These are phyloP conservation scores for Gryon sp. DNA, from an alignment of 1,140 invertebrate genomes.

Conservation along the genomic window DNA sequence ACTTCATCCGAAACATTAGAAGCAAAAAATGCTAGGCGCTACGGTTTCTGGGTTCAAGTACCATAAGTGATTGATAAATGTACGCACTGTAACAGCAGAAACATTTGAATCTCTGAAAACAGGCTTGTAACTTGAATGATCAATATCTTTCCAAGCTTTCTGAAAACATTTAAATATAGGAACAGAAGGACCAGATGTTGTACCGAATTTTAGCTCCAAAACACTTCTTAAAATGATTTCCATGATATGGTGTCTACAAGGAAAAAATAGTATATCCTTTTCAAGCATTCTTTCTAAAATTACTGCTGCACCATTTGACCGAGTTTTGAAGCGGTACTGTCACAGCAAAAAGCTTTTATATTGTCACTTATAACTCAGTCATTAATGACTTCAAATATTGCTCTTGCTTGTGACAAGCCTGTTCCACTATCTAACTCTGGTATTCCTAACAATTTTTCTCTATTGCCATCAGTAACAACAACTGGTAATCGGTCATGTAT, in stretches of 20 bases:
- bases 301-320: conserved; percentile 37
- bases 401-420: conserved; percentile 33
- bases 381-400: conserved; percentile 20
- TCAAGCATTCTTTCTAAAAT: conserved; percentile 61
- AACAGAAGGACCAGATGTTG: conserved; percentile 65
- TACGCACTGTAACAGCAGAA: too few species aligned
- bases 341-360: conserved; percentile 65
- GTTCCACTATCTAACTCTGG: conserved; percentile 39
- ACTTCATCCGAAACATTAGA: too few species aligned
- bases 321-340: conserved; percentile 68
- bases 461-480: conserved; percentile 37
- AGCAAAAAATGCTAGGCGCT: too few species aligned
- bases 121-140: too few species aligned
- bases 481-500: conserved; percentile 45
- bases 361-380: conserved; percentile 52
- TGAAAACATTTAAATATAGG: conserved; percentile 68
- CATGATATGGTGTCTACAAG: conserved; percentile 67
- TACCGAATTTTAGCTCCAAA: conserved; percentile 48
- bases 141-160: conserved; percentile 48
- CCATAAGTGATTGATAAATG: too few species aligned
- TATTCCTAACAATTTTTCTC: conserved; percentile 39
- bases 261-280: conserved; percentile 61
- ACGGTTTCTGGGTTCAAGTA: too few species aligned
- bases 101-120: too few species aligned
- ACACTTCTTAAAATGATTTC: conserved; percentile 59